Evolutionary conservation across 2,888 invertebrate genomes (phyloP), one percentile per base, ranked within the genome.

Genomic region (Drosophila multiciliata): DNA sequence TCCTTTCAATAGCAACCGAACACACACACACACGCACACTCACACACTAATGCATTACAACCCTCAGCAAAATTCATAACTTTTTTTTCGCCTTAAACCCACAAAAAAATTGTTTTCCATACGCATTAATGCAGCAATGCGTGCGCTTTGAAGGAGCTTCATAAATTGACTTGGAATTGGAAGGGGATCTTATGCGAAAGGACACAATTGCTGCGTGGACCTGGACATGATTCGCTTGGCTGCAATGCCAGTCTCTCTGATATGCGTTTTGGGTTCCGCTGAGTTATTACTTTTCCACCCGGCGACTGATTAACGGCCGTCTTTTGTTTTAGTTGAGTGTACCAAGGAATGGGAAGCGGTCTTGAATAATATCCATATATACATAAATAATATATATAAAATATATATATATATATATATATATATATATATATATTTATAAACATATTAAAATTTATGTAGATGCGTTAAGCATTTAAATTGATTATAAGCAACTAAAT

Each of bases 81-180:
- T 62, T 69, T 76, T 68, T 70, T 57, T 50, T 65, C 29, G 29
- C 50, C 32, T 55, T 29, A 62, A 64, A 73, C 61, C 42, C 23
- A 7, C 7, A 64, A 67, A 75, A 71, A 83, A 71, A 78, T 72
- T 80, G 71, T 70, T 75, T 78, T 78, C 68, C 75, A 81, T 75
- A 81, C 86, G 89, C 86, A 87, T 84, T 87, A 82, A 80, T 87
- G 89, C 86, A 89, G 78, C 81, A 69, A 71, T 79, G 81, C 81
- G 81, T 81, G 80, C 73, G 76, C 57, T 42, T 45, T 23, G 20
- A 8, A 29, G 59, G 67, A 54, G 59, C 58, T 20, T 29, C 15
- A 7, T 20, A 45, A 45, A 45, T 17, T 32, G 15, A 8, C 8
- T 32, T 12, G 5, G 12, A 17, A 11, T 17, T 40, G 17, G 35